These are phyloP conservation scores for Trematocara zebra DNA, from an alignment of 2,113 vertebrate genomes.

Conservation along the genomic window DNA sequence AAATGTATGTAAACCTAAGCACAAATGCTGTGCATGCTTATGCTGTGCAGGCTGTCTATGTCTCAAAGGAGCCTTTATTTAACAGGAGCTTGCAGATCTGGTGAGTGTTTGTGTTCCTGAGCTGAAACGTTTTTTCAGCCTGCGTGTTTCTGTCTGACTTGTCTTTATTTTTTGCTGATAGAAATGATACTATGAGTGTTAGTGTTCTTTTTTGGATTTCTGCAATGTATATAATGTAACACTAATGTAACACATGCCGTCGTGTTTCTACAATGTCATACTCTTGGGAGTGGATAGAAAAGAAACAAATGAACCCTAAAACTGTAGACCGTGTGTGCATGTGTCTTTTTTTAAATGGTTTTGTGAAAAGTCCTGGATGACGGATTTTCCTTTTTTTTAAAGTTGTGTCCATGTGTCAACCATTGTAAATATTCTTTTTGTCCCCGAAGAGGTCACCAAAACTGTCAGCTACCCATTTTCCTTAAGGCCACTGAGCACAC, in stretches of 20 bases:
- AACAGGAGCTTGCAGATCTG: background rate
- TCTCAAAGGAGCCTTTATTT: background rate
- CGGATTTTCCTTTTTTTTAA: background rate
- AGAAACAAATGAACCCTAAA: background rate
- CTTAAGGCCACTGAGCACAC: conserved; percentile 45
- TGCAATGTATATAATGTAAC: background rate
- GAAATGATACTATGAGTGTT: background rate
- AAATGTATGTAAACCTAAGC: background rate
- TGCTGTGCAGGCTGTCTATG: background rate
- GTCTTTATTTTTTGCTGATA: background rate
- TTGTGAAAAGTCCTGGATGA: background rate
- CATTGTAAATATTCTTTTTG: conserved; percentile 20
- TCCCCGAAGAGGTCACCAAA: conserved; percentile 53
- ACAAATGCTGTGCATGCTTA: background rate
- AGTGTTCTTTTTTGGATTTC: background rate
- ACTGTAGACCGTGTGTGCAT: background rate
- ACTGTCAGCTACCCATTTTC: conserved; percentile 56
- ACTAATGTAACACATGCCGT: background rate
- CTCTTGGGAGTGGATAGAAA: background rate
- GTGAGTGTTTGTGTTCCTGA: background rate
- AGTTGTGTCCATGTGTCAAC: conserved; percentile 5
- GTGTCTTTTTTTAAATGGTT: background rate
- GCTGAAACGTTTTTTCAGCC: background rate
- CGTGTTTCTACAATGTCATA: background rate
- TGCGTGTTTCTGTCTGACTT: background rate